These are phyloP conservation scores for Epinotia bilunana DNA, from an alignment of 2,888 invertebrate genomes.

Conservation along the genomic window DNA sequence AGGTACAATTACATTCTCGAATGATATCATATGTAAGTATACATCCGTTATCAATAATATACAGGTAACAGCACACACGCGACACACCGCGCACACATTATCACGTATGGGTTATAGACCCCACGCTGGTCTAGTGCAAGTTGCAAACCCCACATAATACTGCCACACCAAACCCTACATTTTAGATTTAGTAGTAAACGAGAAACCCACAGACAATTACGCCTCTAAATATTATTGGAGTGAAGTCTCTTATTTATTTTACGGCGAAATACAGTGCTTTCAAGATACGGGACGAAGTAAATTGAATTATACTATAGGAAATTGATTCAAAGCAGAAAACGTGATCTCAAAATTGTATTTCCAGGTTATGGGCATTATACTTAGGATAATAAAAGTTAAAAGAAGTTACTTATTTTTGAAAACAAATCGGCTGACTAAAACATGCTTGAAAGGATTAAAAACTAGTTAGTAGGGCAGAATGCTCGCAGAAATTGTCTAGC, in stretches of 20 bases:
- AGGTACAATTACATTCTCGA: too few relatives aligned
- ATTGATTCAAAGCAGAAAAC: conserved; percentile 31
- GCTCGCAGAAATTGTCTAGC: too few relatives aligned
- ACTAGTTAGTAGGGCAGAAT: too few relatives aligned
- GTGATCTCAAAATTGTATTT: conserved; percentile 18
- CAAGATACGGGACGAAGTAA: conserved; percentile 16
- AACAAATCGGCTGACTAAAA: background rate
- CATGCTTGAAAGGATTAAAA: too few relatives aligned
- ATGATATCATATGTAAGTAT: too few relatives aligned
- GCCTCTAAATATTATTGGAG: background rate
- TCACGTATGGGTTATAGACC: too few relatives aligned
- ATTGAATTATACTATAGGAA: conserved; percentile 34
- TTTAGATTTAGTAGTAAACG: background rate
- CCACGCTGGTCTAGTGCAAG: too few relatives aligned
- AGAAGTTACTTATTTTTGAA: conserved; percentile 13
- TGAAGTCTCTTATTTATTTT: conserved; percentile 20
- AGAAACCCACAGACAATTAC: background rate
- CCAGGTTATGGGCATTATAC: conserved; percentile 4
- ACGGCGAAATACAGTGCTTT: conserved; percentile 26
- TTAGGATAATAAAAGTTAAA: conserved; percentile 17
- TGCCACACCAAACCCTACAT: background rate
- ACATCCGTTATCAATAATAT: too few relatives aligned
- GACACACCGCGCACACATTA: too few relatives aligned
- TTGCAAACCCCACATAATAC: too few relatives aligned
- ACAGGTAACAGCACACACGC: too few relatives aligned